Evolutionary conservation across 92 coral and sea anemone genomes (phyloP).

Genomic region (Palythoa caribaeorum): DNA sequence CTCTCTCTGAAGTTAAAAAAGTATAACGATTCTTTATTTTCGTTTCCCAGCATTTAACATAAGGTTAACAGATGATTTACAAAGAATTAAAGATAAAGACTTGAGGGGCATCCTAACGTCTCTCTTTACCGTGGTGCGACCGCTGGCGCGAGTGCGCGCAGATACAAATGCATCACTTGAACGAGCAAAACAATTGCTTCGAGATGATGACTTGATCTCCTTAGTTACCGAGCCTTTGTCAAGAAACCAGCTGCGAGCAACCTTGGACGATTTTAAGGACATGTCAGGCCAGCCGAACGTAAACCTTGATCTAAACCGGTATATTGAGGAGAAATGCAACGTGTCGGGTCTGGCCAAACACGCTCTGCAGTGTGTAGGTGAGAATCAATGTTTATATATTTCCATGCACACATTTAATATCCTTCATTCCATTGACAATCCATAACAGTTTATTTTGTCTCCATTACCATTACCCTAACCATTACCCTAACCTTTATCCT

Average conservation of each 20-base stretch:
- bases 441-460: too few relatives aligned
- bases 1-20: too few relatives aligned
- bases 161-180: constrained; percentile 65
- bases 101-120: constrained; percentile 58
- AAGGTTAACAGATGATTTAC: constrained; percentile 67
- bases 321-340: constrained; percentile 31
- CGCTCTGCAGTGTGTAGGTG: constrained; percentile 40
- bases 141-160: constrained; percentile 69
- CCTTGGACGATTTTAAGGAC: constrained; percentile 58
- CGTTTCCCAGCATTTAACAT: constrained; percentile 63
- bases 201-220: constrained; percentile 66
- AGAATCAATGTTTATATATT: background rate
- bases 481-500: too few relatives aligned
- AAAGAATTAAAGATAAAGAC: constrained; percentile 61
- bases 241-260: constrained; percentile 79
- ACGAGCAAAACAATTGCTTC: constrained; percentile 65
- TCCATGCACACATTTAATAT: too few relatives aligned
- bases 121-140: constrained; percentile 64
- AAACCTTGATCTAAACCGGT: constrained; percentile 26
- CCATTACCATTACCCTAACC: background rate
- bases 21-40: background rate
- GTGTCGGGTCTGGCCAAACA: constrained; percentile 27
- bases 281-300: constrained; percentile 43
- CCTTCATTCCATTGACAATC: too few relatives aligned
- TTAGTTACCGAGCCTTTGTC: constrained; percentile 74